Conservation (phyloP, 1,140 invertebrate species). For the Neelides sp. region DNA sequence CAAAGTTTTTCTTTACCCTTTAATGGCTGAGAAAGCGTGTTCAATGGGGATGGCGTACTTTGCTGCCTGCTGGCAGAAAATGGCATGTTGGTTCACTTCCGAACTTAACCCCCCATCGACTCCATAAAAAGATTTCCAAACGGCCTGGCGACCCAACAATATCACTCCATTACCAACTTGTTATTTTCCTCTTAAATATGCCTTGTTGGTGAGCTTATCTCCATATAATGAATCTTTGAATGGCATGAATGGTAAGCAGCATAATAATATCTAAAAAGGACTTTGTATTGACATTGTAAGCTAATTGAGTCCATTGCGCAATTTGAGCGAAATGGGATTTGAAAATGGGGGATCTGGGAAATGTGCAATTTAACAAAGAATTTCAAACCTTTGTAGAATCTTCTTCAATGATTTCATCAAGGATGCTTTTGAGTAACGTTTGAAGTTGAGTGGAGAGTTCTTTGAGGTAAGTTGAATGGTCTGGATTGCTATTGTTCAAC, state of each 20-base stretch:
- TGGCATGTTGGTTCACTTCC: slow-evolving; percentile 52
- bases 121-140: slow-evolving; percentile 39
- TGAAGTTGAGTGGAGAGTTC: slow-evolving; percentile 44
- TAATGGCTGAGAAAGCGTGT: slow-evolving; percentile 48
- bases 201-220: no score
- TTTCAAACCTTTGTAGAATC: slow-evolving; percentile 34
- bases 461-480: slow-evolving; percentile 49
- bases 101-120: slow-evolving; percentile 45
- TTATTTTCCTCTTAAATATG: no score
- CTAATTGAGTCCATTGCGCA: no score
- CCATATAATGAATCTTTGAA: no score
- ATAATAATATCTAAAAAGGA: no score
- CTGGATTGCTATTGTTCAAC: slow-evolving; percentile 39
- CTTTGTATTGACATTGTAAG: no score
- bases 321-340: no score
- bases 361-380: no score
- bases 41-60: slow-evolving; percentile 50
- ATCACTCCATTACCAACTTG: no score
- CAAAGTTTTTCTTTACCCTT: slow-evolving; percentile 40
- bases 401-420: slow-evolving; percentile 49
- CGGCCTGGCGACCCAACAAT: slow-evolving; percentile 26
- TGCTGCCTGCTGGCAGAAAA: slow-evolving; percentile 49
- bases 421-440: slow-evolving; percentile 40
- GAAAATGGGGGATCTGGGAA: no score
- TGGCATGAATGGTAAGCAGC: no score